phyloP scores from a whole-genome alignment of 2,888 invertebrate genomes.

The Nephrotoma appendiculata region DNA sequence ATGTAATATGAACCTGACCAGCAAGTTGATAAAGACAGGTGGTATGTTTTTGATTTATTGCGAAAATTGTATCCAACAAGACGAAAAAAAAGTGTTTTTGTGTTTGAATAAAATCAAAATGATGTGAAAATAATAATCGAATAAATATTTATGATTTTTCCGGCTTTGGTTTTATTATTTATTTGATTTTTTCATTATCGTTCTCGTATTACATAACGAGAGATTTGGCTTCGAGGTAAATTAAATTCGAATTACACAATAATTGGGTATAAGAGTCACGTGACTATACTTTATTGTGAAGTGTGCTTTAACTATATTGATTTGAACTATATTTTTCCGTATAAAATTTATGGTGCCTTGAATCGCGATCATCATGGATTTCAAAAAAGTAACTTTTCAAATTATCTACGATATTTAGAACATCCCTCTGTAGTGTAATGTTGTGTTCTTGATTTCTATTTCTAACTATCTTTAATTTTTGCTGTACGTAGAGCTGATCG shows the following conservation, averaged over 20 bases:
- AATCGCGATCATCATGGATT: no score
- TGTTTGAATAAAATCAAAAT: background rate
- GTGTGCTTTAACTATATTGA: no score
- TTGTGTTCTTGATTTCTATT: no score
- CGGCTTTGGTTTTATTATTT: background rate
- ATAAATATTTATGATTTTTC: background rate
- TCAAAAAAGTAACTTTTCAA: no score
- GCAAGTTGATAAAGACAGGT: background rate
- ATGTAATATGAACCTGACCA: background rate
- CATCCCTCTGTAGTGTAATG: no score
- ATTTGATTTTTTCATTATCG: background rate
- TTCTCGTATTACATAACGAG: background rate
- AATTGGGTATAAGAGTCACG: background rate
- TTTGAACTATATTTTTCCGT: no score
- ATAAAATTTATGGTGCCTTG: no score
- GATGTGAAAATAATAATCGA: background rate
- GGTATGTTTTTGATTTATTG: background rate
- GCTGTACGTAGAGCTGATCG: no score
- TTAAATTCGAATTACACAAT: background rate
- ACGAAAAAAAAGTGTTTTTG: background rate
- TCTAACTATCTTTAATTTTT: no score
- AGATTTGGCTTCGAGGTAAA: background rate
- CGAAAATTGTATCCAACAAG: background rate
- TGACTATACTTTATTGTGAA: background rate
- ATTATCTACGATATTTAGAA: no score